Conservation (phyloP, 1,140 invertebrate genomes). For the Adoxophyes honmai region DNA sequence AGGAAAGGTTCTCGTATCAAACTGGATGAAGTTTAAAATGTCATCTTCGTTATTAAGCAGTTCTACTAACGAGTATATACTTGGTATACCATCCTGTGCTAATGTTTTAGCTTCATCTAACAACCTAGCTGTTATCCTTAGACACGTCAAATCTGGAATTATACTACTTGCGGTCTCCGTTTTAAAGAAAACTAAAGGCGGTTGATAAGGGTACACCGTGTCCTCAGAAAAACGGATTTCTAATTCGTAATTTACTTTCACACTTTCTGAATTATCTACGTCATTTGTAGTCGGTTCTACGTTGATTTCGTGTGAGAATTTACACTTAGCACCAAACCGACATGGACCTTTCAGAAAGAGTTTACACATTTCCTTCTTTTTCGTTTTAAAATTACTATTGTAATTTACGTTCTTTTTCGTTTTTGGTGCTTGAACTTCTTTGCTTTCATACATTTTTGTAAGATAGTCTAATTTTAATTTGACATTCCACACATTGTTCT, state of each 20-base stretch:
- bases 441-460: slow-evolving; percentile 78
- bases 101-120: slow-evolving; percentile 80
- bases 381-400: slow-evolving; percentile 68
- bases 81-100: slow-evolving; percentile 81
- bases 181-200: slow-evolving; percentile 83
- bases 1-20: slow-evolving; percentile 77
- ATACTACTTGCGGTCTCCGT: slow-evolving; percentile 70
- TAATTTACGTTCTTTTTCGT: slow-evolving; percentile 64
- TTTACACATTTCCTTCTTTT: slow-evolving; percentile 81
- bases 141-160: slow-evolving; percentile 79
- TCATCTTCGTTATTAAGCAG: slow-evolving; percentile 83
- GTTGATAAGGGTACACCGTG: slow-evolving; percentile 84
- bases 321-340: slow-evolving; percentile 83
- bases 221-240: slow-evolving; percentile 85
- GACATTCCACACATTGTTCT: slow-evolving; percentile 82
- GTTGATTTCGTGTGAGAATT: slow-evolving; percentile 82
- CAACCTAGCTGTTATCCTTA: slow-evolving; percentile 81
- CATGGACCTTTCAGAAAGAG: slow-evolving; percentile 83
- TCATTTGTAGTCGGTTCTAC: slow-evolving; percentile 34
- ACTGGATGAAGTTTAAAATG: slow-evolving; percentile 79
- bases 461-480: slow-evolving; percentile 83
- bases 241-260: slow-evolving; percentile 78
- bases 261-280: slow-evolving; percentile 31
- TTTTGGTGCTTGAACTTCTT: slow-evolving; percentile 61
- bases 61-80: slow-evolving; percentile 83